A percentile compares a stretch with the other conserved stretches of the same genome.
These are phyloP conservation scores for Benthochromis sp. DNA, from an alignment of 2,113 vertebrate species.

Conservation along the genomic window DNA sequence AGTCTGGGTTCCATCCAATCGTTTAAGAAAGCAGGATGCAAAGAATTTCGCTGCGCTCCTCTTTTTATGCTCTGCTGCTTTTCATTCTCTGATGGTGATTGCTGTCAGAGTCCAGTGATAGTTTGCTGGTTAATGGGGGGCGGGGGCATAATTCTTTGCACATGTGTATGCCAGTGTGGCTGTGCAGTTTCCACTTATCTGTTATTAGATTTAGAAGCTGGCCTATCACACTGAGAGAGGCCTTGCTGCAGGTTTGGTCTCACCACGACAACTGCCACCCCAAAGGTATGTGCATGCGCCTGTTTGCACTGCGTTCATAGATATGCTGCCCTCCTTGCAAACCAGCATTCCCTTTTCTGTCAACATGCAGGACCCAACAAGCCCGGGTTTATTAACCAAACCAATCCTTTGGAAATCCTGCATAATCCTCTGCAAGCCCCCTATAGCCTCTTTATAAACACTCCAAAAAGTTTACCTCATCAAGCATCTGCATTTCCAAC, in stretches of 20 bases:
- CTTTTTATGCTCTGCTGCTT: slow-evolving; percentile 42
- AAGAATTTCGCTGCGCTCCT: slow-evolving; percentile 16
- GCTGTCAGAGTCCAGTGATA: slow-evolving; percentile 31
- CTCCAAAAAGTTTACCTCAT: slow-evolving; percentile 53
- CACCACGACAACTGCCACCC: not conserved
- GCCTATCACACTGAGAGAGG: not conserved
- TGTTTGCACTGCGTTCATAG: not conserved
- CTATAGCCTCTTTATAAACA: slow-evolving; percentile 48
- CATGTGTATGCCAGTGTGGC: slow-evolving; percentile 21
- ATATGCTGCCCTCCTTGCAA: not conserved
- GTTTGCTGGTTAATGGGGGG: slow-evolving; percentile 4
- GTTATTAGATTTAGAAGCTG: not conserved
- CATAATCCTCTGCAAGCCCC: slow-evolving; percentile 21
- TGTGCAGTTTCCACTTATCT: slow-evolving; percentile 18
- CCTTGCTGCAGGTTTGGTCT: not conserved
- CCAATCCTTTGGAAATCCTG: slow-evolving; percentile 48
- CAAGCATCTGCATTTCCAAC: slow-evolving; percentile 40
- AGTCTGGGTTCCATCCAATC: slow-evolving; percentile 10
- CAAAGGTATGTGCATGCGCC: not conserved
- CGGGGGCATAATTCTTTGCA: slow-evolving; percentile 43
- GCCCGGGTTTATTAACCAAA: slow-evolving; percentile 51
- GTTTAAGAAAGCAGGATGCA: slow-evolving; percentile 4
- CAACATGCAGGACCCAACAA: slow-evolving; percentile 31
- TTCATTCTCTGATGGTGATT: slow-evolving; percentile 45
- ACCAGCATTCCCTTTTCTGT: not conserved